Evolutionary conservation across 2,888 invertebrate genomes (phyloP).

Genomic region (Ichneumoninae sp.): DNA sequence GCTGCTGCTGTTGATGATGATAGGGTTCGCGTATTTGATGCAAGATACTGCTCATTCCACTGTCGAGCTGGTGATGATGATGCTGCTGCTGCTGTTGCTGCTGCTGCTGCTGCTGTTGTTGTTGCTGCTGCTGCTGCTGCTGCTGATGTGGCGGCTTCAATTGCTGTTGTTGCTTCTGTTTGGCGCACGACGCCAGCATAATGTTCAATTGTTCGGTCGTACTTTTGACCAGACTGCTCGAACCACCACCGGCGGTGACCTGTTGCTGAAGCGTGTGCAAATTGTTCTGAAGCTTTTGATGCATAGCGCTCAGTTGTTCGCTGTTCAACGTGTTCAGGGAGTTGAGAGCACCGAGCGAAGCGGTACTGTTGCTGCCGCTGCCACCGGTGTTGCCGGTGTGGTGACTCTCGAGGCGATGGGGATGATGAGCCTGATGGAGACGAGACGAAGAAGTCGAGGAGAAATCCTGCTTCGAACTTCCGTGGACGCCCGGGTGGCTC

Average conservation of each 20-base stretch:
- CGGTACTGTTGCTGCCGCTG: slow-evolving; percentile 42
- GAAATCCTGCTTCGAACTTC: slow-evolving; percentile 75
- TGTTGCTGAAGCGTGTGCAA: slow-evolving; percentile 79
- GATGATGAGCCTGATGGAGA: slow-evolving; percentile 76
- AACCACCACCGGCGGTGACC: slow-evolving; percentile 68
- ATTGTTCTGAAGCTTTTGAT: slow-evolving; percentile 81
- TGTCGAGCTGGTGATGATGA: slow-evolving; percentile 69
- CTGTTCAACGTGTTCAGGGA: slow-evolving; percentile 77
- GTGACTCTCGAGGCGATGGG: slow-evolving; percentile 67
- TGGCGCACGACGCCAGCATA: slow-evolving; percentile 81
- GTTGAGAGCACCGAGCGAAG: slow-evolving; percentile 66
- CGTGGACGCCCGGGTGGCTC: slow-evolving; percentile 70
- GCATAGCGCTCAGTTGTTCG: slow-evolving; percentile 82
- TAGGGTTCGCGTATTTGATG: slow-evolving; percentile 71
- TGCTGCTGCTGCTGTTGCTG: background rate
- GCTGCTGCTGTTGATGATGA: slow-evolving; percentile 61
- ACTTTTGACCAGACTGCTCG: slow-evolving; percentile 58
- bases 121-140: slow-evolving; percentile 70
- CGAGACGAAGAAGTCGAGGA: slow-evolving; percentile 73
- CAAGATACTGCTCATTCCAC: slow-evolving; percentile 61
- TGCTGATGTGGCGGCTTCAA: slow-evolving; percentile 75
- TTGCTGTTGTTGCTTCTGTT: slow-evolving; percentile 80
- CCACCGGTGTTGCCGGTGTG: slow-evolving; percentile 52
- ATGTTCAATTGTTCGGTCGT: slow-evolving; percentile 78
- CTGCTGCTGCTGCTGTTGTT: slow-evolving; percentile 75